Evolutionary conservation across 2,888 invertebrate genomes (phyloP).

Genomic region (Eupithecia inturbata): DNA sequence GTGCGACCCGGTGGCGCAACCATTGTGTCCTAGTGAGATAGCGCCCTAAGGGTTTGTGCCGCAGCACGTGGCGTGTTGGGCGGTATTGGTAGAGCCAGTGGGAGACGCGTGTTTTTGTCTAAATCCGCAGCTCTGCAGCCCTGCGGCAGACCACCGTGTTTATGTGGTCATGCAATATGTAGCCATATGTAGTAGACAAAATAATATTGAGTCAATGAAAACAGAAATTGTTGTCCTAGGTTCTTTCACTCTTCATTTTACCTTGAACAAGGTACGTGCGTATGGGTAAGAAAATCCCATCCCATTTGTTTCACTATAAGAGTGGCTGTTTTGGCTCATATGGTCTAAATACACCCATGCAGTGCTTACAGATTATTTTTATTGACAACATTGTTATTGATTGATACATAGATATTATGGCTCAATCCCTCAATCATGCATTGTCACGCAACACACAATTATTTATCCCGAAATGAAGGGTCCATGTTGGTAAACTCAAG

Average conservation of each 20-base stretch:
- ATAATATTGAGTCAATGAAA: not conserved
- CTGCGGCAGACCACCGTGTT: conserved; percentile 37
- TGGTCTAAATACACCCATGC: not conserved
- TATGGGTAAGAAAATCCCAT: not conserved
- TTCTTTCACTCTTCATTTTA: no score
- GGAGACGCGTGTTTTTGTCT: conserved; percentile 42
- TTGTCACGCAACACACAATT: conserved; percentile 1
- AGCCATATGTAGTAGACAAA: not conserved
- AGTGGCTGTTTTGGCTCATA: not conserved
- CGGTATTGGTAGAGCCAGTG: conserved; percentile 11
- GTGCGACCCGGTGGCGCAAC: no score
- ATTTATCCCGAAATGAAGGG: not conserved
- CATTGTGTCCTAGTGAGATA: no score
- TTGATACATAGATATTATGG: not conserved
- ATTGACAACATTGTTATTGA: no score
- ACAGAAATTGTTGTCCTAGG: not conserved
- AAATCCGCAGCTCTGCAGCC: conserved; percentile 48
- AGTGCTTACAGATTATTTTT: no score
- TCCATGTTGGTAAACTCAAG: not conserved
- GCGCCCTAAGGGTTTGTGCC: no score
- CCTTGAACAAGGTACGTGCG: no score
- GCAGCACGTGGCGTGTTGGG: conserved; percentile 28
- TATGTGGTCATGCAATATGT: conserved; percentile 13
- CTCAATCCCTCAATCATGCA: not conserved
- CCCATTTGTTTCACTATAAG: not conserved